phyloP scores from a whole-genome alignment of 2,797 vertebrate genomes.

The Chaetophractus vellerosus region DNA sequence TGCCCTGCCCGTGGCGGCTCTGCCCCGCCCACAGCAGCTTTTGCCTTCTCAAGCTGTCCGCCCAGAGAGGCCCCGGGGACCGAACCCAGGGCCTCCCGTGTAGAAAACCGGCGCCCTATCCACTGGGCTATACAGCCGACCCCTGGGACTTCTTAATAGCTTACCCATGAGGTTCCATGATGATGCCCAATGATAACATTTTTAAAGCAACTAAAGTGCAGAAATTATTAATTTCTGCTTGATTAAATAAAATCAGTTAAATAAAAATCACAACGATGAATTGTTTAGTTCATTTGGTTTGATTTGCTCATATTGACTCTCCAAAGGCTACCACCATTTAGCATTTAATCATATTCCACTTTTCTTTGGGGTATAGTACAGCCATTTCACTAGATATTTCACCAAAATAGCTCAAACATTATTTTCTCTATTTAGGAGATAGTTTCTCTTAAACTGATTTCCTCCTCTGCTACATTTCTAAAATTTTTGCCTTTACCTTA shows the following conservation, averaged over 20 bases:
- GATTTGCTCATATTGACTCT: conserved; percentile 4
- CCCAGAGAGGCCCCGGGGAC: no score
- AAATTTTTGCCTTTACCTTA: conserved; percentile 72
- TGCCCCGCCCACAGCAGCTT: no score
- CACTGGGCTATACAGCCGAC: no score
- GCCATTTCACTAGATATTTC: neutral
- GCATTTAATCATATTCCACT: neutral
- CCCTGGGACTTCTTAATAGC: neutral
- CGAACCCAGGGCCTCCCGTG: no score
- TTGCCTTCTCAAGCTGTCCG: no score
- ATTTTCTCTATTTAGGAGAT: conserved; percentile 52
- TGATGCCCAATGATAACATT: neutral
- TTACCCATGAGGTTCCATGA: neutral
- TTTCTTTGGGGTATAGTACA: neutral
- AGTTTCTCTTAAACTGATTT: conserved; percentile 59
- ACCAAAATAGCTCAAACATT: conserved; percentile 42
- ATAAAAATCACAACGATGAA: conserved; percentile 20
- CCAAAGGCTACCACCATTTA: neutral
- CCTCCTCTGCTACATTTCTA: conserved; percentile 62
- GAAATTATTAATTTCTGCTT: conserved; percentile 55
- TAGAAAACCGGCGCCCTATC: no score
- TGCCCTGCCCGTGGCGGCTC: no score
- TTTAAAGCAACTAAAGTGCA: conserved; percentile 45
- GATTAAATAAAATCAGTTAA: conserved; percentile 26
- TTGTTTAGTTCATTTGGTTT: conserved; percentile 19